These are phyloP conservation scores for Mythimna impura DNA, from an alignment of 2,888 invertebrate genomes.

Conservation along the genomic window DNA sequence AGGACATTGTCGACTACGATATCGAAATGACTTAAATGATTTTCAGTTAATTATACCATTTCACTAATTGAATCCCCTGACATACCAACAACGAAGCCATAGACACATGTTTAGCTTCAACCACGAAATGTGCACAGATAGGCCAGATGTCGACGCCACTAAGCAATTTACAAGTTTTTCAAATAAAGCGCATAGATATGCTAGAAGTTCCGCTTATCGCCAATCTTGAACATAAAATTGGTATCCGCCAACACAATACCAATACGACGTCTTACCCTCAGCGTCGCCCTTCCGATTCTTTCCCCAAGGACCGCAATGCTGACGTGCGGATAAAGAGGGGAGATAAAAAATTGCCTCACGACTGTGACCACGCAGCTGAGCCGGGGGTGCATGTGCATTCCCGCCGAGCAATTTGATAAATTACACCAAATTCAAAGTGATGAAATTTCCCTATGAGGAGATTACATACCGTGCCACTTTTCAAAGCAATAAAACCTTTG, in stretches of 20 bases:
- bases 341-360: slow-evolving; percentile 85
- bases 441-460: slow-evolving; percentile 79
- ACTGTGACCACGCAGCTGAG: slow-evolving; percentile 84
- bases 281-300: slow-evolving; percentile 76
- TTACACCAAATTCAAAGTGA: slow-evolving; percentile 84
- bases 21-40: slow-evolving; percentile 63
- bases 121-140: slow-evolving; percentile 18
- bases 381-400: slow-evolving; percentile 84
- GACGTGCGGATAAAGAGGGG: slow-evolving; percentile 75
- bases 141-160: slow-evolving; percentile 21
- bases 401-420: slow-evolving; percentile 85
- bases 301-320: slow-evolving; percentile 80
- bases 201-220: slow-evolving; percentile 73
- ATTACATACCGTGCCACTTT: slow-evolving; percentile 70
- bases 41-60: slow-evolving; percentile 66
- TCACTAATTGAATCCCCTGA: slow-evolving; percentile 51
- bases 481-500: slow-evolving; percentile 61
- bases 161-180: slow-evolving; percentile 63
- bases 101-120: slow-evolving; percentile 12
- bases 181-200: slow-evolving; percentile 62
- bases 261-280: slow-evolving; percentile 70
- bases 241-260: slow-evolving; percentile 75
- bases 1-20: slow-evolving; percentile 62
- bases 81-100: neutral
- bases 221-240: slow-evolving; percentile 75